Base-by-base conservation (phyloP, 1,140 invertebrate genomes). In the Aricia agestis region DNA sequence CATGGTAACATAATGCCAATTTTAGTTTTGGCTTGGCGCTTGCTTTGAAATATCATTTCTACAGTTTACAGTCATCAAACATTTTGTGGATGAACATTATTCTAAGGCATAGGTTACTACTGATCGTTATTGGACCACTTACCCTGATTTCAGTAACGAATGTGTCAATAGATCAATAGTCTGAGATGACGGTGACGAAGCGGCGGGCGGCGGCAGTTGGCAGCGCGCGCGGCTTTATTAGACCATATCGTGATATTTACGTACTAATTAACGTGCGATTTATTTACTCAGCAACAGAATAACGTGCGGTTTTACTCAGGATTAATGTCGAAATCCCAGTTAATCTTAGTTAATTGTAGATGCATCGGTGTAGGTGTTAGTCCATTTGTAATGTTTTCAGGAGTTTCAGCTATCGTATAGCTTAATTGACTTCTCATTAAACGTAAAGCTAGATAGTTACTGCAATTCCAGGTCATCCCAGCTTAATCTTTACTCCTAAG, bases 201-300 rank as follows among this genome's bases (percentile, higher is more conserved):
- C 32, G 70, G 68, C 77, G 78, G 77, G 77, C 78, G 78, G 57
- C 67, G 19, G 36, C 6, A 72, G 69, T 80, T 80, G 78, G 77
- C 78, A 80, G 58, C 67, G 31, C 61, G 41, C 66, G 58, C 68
- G 68, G 59, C 72, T 71, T 70, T 76, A 78, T 73, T 73, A 70
- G 73, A 69, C 67, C 67, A 70, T 66, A 75, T 68, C 65, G 74
- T 77, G 72, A 74, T 81, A 81, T 84, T 80, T 80, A 76, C 59
- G 73, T 70, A 73, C 76, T 79, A 82, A 81, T 78, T 78, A 79
- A 67, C 32, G 10, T 25, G 61, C 52, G 69, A 78, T 80, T 78
- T 80, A 80, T 80, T 74, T 77, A 52, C 45, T 52, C 45, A 15
- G 45, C 45, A 52, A 52, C 45, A 52, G 45, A 19, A 17, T 59